Conservation (phyloP, 1,140 invertebrate species). For the Reticulitermes speratus region DNA sequence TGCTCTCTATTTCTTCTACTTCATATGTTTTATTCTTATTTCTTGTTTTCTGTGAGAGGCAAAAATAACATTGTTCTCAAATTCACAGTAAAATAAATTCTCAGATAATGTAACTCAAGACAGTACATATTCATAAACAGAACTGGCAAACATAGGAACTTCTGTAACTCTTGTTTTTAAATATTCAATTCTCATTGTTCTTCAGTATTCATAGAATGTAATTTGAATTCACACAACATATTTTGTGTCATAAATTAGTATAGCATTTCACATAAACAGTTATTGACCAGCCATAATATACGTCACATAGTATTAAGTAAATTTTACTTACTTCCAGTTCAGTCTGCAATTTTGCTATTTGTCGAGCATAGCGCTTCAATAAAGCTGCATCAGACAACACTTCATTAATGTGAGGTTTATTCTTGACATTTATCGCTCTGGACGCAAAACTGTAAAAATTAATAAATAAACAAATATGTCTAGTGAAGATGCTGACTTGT, state of each 20-base stretch:
- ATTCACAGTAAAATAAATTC: too few species aligned
- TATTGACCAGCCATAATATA: too few species aligned
- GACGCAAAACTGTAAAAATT: slow-evolving; percentile 28
- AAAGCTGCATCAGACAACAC: slow-evolving; percentile 63
- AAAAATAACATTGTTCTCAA: not conserved
- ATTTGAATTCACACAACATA: too few species aligned
- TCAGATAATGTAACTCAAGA: too few species aligned
- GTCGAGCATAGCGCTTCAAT: slow-evolving; percentile 57
- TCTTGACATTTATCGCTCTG: slow-evolving; percentile 63
- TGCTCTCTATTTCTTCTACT: slow-evolving; percentile 41
- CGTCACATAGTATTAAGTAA: too few species aligned
- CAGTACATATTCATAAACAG: too few species aligned
- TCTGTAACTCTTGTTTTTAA: too few species aligned
- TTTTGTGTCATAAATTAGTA: too few species aligned
- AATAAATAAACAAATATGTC: not conserved
- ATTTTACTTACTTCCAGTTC: slow-evolving; percentile 46
- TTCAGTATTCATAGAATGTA: too few species aligned
- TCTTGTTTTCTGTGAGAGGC: not conserved
- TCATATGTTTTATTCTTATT: slow-evolving; percentile 34
- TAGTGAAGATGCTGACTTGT: not conserved
- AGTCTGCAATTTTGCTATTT: slow-evolving; percentile 49
- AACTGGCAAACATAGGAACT: too few species aligned
- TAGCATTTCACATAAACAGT: too few species aligned
- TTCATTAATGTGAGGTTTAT: slow-evolving; percentile 71
- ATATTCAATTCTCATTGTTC: too few species aligned